These are phyloP conservation scores for Physeter macrocephalus DNA, from an alignment of 2,113 vertebrate genomes.

Conservation along the genomic window DNA sequence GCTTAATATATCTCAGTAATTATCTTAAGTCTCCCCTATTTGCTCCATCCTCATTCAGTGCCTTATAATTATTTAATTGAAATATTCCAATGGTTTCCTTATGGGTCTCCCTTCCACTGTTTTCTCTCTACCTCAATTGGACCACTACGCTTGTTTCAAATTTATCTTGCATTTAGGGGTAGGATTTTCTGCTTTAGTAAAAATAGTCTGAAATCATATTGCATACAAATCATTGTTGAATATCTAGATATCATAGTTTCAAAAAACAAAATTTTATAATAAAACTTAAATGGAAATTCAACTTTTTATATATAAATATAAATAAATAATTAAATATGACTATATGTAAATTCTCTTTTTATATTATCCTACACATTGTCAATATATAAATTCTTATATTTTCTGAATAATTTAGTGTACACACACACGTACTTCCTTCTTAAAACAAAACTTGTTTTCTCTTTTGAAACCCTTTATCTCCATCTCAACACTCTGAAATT, in stretches of 20 bases:
- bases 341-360: not conserved
- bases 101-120: not conserved
- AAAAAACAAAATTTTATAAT: not conserved
- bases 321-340: too few species aligned
- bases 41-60: not conserved
- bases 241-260: not conserved
- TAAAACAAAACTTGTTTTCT: not conserved
- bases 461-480: not conserved
- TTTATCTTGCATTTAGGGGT: not conserved
- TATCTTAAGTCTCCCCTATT: not conserved
- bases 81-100: not conserved
- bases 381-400: not conserved
- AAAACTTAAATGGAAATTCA: not conserved
- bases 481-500: not conserved
- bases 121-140: not conserved
- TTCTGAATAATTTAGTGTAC: not conserved
- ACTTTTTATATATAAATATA: not conserved
- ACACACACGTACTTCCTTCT: not conserved
- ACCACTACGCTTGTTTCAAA: not conserved
- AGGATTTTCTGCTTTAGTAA: not conserved
- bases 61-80: not conserved
- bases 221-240: not conserved
- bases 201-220: not conserved
- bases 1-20: not conserved
- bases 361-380: not conserved